Evolutionary conservation across 2,113 vertebrate genomes (phyloP), one percentile per base, ranked within the genome.

Genomic region (Taxidea taxus): DNA sequence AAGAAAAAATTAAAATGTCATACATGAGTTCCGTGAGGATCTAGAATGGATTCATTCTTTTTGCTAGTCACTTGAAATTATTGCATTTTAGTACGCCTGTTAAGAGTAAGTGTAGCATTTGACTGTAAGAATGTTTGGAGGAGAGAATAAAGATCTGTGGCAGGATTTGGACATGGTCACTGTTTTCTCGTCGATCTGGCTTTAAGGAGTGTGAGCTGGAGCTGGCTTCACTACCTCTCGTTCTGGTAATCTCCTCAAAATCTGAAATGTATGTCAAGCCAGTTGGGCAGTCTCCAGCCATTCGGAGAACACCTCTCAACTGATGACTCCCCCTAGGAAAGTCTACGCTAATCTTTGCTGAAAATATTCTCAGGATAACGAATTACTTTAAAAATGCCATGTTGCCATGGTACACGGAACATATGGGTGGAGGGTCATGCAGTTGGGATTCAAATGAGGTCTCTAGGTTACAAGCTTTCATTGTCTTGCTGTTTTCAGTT

Each of bases 301-400:
- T 95, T 0, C 0, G 60, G 81, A 91, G 81, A 87, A 97, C 4
- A 37, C 87, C 78, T 91, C 95, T 81, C 56, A 72, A 56, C 34
- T 64, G 77, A 16, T 0, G 81, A 9, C 39, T 97, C 37, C 18
- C 78, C 95, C 31, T 11, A 64, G 90, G 87, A 97, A 92, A 85
- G 58, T 95, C 86, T 20, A 6, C 95, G 54, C 89, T 97, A 96
- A 97, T 98, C 82, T 97, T 92, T 97, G 95, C 58, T 90, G 83
- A 93, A 90, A 91, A 72, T 96, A 98, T 97, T 97, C 68, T 96
- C 94, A 94, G 97, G 56, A 95, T 98, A 98, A 95, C 78, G 97
- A 98, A 98, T 97, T 94, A 94, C 97, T 98, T 94, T 96, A 42
- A 95, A 98, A 98, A 98, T 92, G 91, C 96, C 95, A 37, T n/a